phyloP scores from a whole-genome alignment of 2,113 vertebrate species.

The Sturnira hondurensis region DNA sequence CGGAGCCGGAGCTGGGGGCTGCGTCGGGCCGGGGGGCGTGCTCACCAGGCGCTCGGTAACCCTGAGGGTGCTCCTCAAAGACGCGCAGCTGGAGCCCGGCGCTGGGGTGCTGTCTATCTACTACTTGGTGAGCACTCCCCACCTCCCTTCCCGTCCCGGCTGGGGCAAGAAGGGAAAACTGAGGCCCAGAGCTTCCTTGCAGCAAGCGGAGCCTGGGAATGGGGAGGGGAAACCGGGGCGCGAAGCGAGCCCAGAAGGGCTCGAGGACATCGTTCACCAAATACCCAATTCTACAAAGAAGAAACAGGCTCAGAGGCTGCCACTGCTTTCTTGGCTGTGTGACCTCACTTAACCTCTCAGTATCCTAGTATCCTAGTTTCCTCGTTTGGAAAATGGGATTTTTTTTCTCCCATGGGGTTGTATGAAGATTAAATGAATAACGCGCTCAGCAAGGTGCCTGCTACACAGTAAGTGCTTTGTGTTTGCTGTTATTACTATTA shows the following conservation, averaged over 20 bases:
- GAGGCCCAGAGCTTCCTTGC: not conserved
- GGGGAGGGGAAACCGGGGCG: not conserved
- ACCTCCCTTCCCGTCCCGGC: not conserved
- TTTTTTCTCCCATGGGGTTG: not conserved
- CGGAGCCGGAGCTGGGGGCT: conserved; percentile 54
- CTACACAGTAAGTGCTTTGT: not conserved
- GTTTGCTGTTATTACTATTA: not conserved
- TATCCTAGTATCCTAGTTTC: no score
- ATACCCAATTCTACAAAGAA: not conserved
- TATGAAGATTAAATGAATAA: not conserved
- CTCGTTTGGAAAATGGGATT: not conserved
- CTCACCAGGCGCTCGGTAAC: conserved; percentile 94
- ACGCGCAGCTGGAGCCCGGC: conserved; percentile 92
- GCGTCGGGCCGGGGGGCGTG: conserved; percentile 83
- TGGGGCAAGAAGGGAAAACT: not conserved
- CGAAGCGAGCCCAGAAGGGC: not conserved
- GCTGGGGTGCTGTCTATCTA: conserved; percentile 92
- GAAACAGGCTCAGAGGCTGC: not conserved
- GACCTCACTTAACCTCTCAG: not conserved
- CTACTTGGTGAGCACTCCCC: conserved; percentile 87
- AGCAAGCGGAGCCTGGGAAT: not conserved
- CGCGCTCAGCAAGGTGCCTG: not conserved
- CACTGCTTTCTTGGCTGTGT: not conserved
- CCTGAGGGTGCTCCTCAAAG: conserved; percentile 92
- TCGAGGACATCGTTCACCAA: not conserved